Base-by-base conservation (phyloP, 1,140 invertebrate species). In the Diorhabda sublineata region DNA sequence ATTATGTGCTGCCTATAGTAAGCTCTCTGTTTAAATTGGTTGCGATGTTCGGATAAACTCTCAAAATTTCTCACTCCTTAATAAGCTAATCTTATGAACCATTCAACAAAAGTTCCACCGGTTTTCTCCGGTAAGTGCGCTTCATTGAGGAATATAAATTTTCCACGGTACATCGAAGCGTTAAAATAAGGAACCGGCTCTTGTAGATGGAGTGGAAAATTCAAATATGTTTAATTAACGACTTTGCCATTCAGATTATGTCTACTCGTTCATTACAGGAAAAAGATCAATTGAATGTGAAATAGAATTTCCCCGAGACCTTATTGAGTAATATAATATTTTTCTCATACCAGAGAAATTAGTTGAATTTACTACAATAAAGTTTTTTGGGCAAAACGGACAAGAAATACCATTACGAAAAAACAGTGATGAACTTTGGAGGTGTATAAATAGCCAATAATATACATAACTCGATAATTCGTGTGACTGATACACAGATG, bases 141-240 rank as follows among this genome's bases (percentile, higher is more conserved):
- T 44, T 44, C 61, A 62, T 44, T 9, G 61, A 56, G 45, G 56
- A 64, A 64, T 64, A 64, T 64, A 64, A 64, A 64, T 64, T 56
- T 41, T 64, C 63, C 47, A 5, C 63, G 63, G 63, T 56, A 64
- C 63, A 64, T 64, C 45, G 45, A 42, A 52, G 63, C 63, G 63
- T 64, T 64, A 47, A 64, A 64, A 64, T 64, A 64, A 64, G 63
- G 63, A 64, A 64, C 45, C 45, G 63, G 61, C 7, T 64, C 9
- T 52, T 41, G 8, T 64, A 64, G 63, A 64, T 64, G 63, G 63
- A 64, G 45, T 64, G 63, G 63, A 64, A 64, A 64, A 64, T 64
- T 64, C 63, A 64, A 64, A 64, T 64, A 64, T 64, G 52, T 64
- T 64, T 47, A 64, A 64, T 64, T 64, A 64, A 64, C 56, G 63